Evolutionary conservation across 2,113 vertebrate species (phyloP).

Genomic region (Xiphophorus hellerii): DNA sequence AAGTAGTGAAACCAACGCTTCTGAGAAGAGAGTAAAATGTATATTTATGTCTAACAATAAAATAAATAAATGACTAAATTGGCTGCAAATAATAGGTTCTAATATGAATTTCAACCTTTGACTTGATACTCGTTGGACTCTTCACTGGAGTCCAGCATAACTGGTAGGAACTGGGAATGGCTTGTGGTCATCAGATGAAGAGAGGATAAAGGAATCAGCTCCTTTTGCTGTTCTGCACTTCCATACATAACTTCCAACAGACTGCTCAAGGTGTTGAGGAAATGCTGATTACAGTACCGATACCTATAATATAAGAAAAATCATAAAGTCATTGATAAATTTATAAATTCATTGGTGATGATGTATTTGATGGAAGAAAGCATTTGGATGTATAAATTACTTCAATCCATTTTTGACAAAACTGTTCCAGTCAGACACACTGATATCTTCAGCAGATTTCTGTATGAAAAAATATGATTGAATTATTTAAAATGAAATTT

Average conservation of each 20-base stretch:
- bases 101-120: slow-evolving; percentile 83
- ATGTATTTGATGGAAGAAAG: neutral
- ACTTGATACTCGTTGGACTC: slow-evolving; percentile 40
- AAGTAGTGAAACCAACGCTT: slow-evolving; percentile 85
- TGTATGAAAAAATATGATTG: slow-evolving; percentile 50
- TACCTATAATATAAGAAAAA: slow-evolving; percentile 72
- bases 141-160: slow-evolving; percentile 80
- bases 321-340: neutral
- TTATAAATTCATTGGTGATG: too few species aligned
- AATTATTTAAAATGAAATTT: neutral
- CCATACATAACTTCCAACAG: slow-evolving; percentile 80
- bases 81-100: neutral
- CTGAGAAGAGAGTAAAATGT: slow-evolving; percentile 73
- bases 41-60: neutral
- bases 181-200: slow-evolving; percentile 91
- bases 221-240: slow-evolving; percentile 39
- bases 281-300: slow-evolving; percentile 84
- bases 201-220: slow-evolving; percentile 78
- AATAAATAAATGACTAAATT: neutral
- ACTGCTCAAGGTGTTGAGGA: slow-evolving; percentile 78
- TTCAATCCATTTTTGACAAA: slow-evolving; percentile 90
- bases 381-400: slow-evolving; percentile 34
- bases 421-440: slow-evolving; percentile 86
- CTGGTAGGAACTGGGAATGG: slow-evolving; percentile 92
- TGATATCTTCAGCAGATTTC: slow-evolving; percentile 76